These are phyloP conservation scores for Zosterops hypoxanthus DNA, from an alignment of 2,113 vertebrate species.

Conservation along the genomic window DNA sequence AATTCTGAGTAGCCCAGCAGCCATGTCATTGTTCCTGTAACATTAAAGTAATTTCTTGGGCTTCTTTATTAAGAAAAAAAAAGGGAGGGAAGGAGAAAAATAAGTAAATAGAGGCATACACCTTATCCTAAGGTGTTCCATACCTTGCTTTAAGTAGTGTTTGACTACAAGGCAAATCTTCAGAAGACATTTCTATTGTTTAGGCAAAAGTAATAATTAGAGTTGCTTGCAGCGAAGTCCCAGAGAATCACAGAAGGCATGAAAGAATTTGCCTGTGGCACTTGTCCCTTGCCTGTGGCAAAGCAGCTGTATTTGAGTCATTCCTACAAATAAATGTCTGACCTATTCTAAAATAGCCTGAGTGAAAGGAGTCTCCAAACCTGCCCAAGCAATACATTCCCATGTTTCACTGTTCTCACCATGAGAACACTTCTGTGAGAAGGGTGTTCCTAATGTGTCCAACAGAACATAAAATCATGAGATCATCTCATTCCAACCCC, in stretches of 20 bases:
- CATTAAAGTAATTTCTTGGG: background rate
- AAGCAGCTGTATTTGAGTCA: background rate
- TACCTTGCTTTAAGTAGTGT: background rate
- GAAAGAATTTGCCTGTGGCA: background rate
- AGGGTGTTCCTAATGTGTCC: background rate
- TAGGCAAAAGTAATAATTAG: background rate
- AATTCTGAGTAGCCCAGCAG: background rate
- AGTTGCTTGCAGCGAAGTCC: background rate
- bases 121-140: background rate
- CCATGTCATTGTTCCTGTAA: background rate
- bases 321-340: background rate
- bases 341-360: background rate
- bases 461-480: background rate
- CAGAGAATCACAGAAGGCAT: background rate
- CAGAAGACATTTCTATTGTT: background rate
- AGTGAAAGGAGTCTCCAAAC: background rate
- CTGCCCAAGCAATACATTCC: background rate
- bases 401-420: background rate
- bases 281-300: background rate
- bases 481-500: background rate
- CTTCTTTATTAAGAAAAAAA: background rate
- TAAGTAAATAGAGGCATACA: background rate
- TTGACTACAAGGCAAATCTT: background rate
- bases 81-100: fast-evolving
- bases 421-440: background rate